These are phyloP conservation scores for Ceyx cyanopectus DNA, from an alignment of 2,113 vertebrate species.

Conservation along the genomic window DNA sequence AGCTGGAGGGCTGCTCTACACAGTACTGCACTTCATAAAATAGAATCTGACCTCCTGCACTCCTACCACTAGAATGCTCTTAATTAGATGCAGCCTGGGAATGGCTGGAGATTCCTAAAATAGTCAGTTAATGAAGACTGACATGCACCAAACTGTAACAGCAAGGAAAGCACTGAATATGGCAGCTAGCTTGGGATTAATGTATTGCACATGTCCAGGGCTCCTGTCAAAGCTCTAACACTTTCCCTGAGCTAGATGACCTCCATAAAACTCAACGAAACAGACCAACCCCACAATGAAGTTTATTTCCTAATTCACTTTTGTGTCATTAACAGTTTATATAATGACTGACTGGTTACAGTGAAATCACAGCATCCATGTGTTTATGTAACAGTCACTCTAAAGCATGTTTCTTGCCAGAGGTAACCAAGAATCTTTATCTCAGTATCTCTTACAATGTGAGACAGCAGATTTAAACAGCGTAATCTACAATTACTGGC, in stretches of 20 bases:
- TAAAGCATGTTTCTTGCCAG: background rate
- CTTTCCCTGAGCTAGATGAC: background rate
- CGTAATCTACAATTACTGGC: background rate
- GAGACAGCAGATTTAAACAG: background rate
- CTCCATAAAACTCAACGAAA: background rate
- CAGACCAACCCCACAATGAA: background rate
- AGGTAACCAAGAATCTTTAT: slow-evolving; percentile 41
- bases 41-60: slow-evolving; percentile 60
- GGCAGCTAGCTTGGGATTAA: slow-evolving; percentile 33
- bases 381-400: background rate
- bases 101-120: slow-evolving; percentile 42
- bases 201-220: background rate
- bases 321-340: background rate
- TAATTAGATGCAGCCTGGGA: slow-evolving; percentile 62
- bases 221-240: background rate
- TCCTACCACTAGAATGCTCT: slow-evolving; percentile 12
- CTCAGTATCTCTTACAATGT: background rate
- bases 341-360: background rate
- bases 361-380: slow-evolving; percentile 10
- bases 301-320: slow-evolving; percentile 6
- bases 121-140: slow-evolving; percentile 64
- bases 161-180: slow-evolving; percentile 1
- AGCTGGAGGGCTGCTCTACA: slow-evolving; percentile 67
- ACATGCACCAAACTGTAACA: slow-evolving; percentile 15
- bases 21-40: slow-evolving; percentile 53